phyloP scores from a whole-genome alignment of 2,888 invertebrate genomes.

The Pogonocherus hispidulus region DNA sequence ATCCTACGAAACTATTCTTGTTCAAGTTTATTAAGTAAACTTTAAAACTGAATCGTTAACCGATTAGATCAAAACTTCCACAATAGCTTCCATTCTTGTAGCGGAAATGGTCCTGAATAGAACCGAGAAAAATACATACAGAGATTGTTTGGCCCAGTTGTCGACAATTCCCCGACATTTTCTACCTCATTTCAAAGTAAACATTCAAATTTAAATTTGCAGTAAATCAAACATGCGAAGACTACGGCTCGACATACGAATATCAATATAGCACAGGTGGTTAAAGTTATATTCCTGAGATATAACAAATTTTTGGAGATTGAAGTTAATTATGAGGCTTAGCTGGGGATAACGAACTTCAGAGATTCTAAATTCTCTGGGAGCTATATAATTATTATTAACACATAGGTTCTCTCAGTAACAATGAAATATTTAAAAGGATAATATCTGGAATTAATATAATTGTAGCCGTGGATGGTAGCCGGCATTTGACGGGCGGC shows the following conservation, averaged over 20 bases:
- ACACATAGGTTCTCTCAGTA: too few relatives aligned
- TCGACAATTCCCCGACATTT: slow-evolving; percentile 36
- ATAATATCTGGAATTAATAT: too few relatives aligned
- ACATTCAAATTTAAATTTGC: slow-evolving; percentile 46
- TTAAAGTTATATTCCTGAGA: not conserved
- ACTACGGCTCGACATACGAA: slow-evolving; percentile 4
- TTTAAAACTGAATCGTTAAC: slow-evolving; percentile 3
- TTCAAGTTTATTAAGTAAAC: too few relatives aligned
- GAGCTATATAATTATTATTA: too few relatives aligned
- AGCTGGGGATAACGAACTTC: too few relatives aligned
- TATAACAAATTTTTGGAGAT: too few relatives aligned
- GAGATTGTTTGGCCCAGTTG: slow-evolving; percentile 29
- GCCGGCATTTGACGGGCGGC: too few relatives aligned
- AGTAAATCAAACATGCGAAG: slow-evolving; percentile 42
- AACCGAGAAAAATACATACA: slow-evolving; percentile 9
- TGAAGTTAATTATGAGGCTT: too few relatives aligned
- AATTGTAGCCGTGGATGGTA: too few relatives aligned
- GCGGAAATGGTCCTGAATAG: slow-evolving; percentile 17
- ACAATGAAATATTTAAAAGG: too few relatives aligned
- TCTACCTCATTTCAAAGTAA: slow-evolving; percentile 41
- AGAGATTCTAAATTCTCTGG: too few relatives aligned
- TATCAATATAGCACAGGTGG: slow-evolving; percentile 13
- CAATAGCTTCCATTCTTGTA: not conserved
- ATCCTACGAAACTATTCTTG: too few relatives aligned
- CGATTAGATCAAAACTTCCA: slow-evolving; percentile 10